These are phyloP conservation scores for Columba guinea DNA, from an alignment of 2,797 vertebrate genomes.

Conservation along the genomic window DNA sequence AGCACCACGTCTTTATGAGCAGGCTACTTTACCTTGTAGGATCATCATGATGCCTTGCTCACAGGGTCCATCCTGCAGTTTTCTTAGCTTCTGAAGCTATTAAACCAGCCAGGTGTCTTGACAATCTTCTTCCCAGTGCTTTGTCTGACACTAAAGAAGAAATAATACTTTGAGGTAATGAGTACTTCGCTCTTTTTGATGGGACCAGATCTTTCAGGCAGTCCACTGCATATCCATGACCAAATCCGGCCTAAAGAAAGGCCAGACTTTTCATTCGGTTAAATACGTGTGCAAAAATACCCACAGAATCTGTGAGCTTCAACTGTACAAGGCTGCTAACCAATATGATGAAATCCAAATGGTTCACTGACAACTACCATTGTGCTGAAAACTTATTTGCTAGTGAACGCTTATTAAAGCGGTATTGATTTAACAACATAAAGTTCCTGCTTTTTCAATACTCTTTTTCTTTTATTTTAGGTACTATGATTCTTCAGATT, in stretches of 20 bases:
- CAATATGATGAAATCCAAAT: neutral
- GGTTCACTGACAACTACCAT: neutral
- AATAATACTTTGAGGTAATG: neutral
- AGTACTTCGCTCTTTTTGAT: neutral
- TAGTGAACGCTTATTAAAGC: neutral
- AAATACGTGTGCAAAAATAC: neutral
- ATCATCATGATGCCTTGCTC: neutral
- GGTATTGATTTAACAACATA: neutral
- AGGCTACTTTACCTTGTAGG: neutral
- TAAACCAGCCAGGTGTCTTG: neutral
- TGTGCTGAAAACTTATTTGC: neutral
- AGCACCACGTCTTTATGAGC: neutral
- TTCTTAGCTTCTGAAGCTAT: neutral
- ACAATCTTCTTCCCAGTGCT: neutral
- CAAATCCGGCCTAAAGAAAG: neutral
- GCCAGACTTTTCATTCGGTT: neutral
- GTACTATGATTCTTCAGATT: constrained; percentile 80
- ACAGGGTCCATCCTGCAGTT: neutral
- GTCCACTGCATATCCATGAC: neutral
- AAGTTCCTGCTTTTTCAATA: neutral
- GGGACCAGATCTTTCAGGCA: neutral
- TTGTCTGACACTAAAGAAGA: neutral
- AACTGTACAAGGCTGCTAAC: neutral
- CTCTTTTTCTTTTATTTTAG: constrained; percentile 49
- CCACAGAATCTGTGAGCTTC: neutral